Evolutionary conservation across 2,888 invertebrate genomes (phyloP), one percentile per base, ranked within the genome.

Genomic region (Brachyopa scutellaris): DNA sequence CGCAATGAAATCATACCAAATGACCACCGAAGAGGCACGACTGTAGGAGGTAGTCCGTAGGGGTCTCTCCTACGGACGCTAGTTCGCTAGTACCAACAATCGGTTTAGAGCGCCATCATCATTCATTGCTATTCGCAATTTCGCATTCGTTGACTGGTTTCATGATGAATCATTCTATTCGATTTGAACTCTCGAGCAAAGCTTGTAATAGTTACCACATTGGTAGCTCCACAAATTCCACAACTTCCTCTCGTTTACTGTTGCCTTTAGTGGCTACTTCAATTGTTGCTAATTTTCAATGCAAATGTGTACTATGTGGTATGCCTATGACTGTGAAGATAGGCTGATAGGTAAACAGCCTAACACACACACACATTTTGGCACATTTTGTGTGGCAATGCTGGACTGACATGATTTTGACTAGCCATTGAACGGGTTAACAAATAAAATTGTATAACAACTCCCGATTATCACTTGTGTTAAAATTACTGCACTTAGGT

Each of bases 301-400:
- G 74, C 80, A 76, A 76, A 80, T 76, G 40, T 59, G 33, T 42
- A 29, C 80, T 80, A 51, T 64, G 80, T 45, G 69, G 61, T 47
- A 19, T 11, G 64, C 61, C 61, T 47, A 62, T 31, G 74, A 61
- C 49, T 40, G 53, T 42, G 55, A 67, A 38, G 55, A 62, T 74
- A 29, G 49, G 26, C 26, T 47, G 38, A 49, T 38, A 42, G 42
- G 36, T 59, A 45, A 59, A 73, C 45, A 79, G 53, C 42, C n/a
- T 17, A 45, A 26, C 64, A 67, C 69, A 49, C 21, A 40, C 19
- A 19, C 55, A 47, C 33, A 7, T 42, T 51, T 57, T 36, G 15
- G 33, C 61, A 33, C 26, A 57, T 36, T 62, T 15, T 69, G 69
- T 80, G 80, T 64, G 64, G 76, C 62, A 74, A 76, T 69, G 55